phyloP scores from a whole-genome alignment of 2,797 vertebrate genomes.

The Anolis apletophallus region DNA sequence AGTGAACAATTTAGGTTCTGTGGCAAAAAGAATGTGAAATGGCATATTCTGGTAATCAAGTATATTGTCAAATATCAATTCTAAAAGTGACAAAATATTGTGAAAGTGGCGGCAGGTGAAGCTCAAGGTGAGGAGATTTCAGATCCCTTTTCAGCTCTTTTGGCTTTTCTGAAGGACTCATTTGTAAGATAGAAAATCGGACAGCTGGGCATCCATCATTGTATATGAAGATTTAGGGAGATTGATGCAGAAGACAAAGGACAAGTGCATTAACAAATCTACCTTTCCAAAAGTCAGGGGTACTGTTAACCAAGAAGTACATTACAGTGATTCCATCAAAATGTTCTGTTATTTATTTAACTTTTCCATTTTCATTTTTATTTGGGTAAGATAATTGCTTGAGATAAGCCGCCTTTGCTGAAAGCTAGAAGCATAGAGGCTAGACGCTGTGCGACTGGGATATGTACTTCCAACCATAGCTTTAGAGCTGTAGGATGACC shows the following conservation, averaged over 20 bases:
- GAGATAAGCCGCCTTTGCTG: conserved; percentile 76
- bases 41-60: neutral
- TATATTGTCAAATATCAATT: conserved; percentile 34
- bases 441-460: conserved; percentile 53
- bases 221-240: conserved; percentile 64
- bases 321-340: conserved; percentile 77
- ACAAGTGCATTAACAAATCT: conserved; percentile 68
- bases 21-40: neutral
- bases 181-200: conserved; percentile 58
- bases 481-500: conserved; percentile 61
- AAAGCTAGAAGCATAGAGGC: conserved; percentile 71
- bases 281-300: conserved; percentile 72
- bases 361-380: conserved; percentile 83
- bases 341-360: conserved; percentile 83
- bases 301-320: conserved; percentile 74
- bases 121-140: neutral
- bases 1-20: neutral
- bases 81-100: neutral
- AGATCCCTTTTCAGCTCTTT: conserved; percentile 45
- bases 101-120: conserved; percentile 16
- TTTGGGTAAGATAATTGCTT: conserved; percentile 85
- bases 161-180: conserved; percentile 50
- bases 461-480: conserved; percentile 57
- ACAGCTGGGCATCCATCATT: conserved; percentile 66
- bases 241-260: conserved; percentile 71